Evolutionary conservation across 2,797 vertebrate genomes (phyloP).

Genomic region (Coilia nasus): DNA sequence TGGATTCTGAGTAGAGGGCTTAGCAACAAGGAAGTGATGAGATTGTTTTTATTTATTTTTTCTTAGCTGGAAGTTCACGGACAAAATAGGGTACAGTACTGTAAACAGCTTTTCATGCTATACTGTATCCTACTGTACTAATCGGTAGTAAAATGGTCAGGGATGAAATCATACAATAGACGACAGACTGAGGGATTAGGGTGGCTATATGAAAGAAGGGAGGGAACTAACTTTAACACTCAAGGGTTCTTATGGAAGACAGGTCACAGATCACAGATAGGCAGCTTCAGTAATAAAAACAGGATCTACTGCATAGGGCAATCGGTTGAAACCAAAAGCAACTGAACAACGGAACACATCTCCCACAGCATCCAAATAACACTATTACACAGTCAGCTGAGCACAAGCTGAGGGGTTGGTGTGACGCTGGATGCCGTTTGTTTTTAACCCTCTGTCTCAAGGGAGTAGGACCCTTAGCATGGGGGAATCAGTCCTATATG

Average conservation of each 20-base stretch:
- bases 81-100: background rate
- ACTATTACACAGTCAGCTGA: background rate
- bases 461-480: background rate
- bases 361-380: background rate
- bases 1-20: background rate
- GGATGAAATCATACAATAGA: background rate
- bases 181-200: background rate
- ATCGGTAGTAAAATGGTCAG: background rate
- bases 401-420: background rate
- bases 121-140: background rate
- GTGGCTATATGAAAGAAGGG: background rate
- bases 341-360: background rate
- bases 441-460: background rate
- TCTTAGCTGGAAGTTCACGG: background rate
- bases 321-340: background rate
- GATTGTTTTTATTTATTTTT: background rate
- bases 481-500: background rate
- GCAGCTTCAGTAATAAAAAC: background rate
- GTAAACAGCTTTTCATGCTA: background rate
- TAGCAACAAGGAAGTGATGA: background rate
- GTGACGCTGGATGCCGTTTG: background rate
- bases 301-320: background rate
- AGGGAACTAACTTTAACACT: background rate
- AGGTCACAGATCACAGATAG: background rate
- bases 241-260: background rate